Base-by-base conservation (phyloP, 2,113 vertebrate species). In the Siphamia tubifer region DNA sequence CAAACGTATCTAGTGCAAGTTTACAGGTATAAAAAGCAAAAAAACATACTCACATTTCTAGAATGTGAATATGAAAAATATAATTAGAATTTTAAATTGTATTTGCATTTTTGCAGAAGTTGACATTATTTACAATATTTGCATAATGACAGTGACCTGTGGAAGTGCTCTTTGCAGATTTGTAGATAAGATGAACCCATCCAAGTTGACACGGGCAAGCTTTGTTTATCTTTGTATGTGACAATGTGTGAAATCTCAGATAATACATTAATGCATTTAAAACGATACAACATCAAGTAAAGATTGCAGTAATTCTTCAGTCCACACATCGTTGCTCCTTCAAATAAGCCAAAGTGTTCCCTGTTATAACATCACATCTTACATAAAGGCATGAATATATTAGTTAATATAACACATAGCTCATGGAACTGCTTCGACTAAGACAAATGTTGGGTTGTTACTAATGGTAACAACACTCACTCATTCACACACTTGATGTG, bases 401-500 rank as follows among this genome's bases (percentile, higher is more conserved):
- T 45, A 45, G 43, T 25, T 45, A n/a, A 45, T 45, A 31, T 16
- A 52, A 17, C 36, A 60, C 52, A 44, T 1, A 2, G 13, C 24
- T 10, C 3, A 28, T 20, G 24, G 60, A 55, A 6, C 10, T 0
- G 20, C 34, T 44, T 51, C 8, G 16, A 28, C 45, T 4, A 3
- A 13, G 34, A 24, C 24, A 56, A 67, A 36, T 45, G 34, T 36
- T 44, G n/a, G 28, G 9, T 54, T 42, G 62, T 28, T 44, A 7
- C 28, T 39, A 30, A 44, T 61, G 36, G 62, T n/a, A n/a, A 39
- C 31, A 39, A 38, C 74, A 25, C 62, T 43, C 44, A 3, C 31
- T 11, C 16, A 38, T 54, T 58, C 70, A 47, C 45, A 42, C 67
- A 31, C 52, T 45, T 3, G 0, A 34, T 39, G 39, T 61, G 17